Evolutionary conservation across 1,140 invertebrate species (phyloP).

Genomic region (Ctenoplectra terminalis): DNA sequence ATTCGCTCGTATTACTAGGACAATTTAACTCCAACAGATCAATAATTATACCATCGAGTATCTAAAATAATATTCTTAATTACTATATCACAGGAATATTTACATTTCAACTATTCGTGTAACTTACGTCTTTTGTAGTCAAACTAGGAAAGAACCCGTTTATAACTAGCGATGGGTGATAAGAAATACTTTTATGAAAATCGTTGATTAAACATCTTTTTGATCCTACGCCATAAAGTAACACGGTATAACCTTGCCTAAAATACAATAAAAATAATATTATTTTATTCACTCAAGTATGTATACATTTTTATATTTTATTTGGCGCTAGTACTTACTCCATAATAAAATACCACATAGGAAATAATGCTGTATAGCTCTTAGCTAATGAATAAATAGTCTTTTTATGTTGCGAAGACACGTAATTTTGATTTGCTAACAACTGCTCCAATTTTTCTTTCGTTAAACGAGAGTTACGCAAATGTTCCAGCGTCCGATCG

Average conservation of each 20-base stretch:
- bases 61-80: slow-evolving; percentile 77
- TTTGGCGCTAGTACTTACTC: slow-evolving; percentile 71
- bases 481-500: slow-evolving; percentile 90
- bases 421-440: slow-evolving; percentile 81
- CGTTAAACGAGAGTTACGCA: slow-evolving; percentile 89
- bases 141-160: slow-evolving; percentile 97
- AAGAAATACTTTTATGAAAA: slow-evolving; percentile 88
- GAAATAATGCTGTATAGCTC: slow-evolving; percentile 65
- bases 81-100: not conserved
- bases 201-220: slow-evolving; percentile 90
- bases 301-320: not conserved
- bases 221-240: slow-evolving; percentile 95
- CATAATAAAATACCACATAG: slow-evolving; percentile 78
- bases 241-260: slow-evolving; percentile 93
- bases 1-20: slow-evolving; percentile 86
- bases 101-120: slow-evolving; percentile 2
- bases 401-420: slow-evolving; percentile 84
- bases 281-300: not conserved
- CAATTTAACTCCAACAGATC: slow-evolving; percentile 88
- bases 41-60: slow-evolving; percentile 90
- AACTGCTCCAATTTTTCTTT: slow-evolving; percentile 87
- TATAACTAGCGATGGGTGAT: slow-evolving; percentile 90
- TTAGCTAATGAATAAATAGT: slow-evolving; percentile 66
- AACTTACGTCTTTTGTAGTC: slow-evolving; percentile 89
- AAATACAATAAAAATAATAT: slow-evolving; percentile 67